Conservation (phyloP, 2,888 invertebrate genomes). For the Lypha dubia region DNA sequence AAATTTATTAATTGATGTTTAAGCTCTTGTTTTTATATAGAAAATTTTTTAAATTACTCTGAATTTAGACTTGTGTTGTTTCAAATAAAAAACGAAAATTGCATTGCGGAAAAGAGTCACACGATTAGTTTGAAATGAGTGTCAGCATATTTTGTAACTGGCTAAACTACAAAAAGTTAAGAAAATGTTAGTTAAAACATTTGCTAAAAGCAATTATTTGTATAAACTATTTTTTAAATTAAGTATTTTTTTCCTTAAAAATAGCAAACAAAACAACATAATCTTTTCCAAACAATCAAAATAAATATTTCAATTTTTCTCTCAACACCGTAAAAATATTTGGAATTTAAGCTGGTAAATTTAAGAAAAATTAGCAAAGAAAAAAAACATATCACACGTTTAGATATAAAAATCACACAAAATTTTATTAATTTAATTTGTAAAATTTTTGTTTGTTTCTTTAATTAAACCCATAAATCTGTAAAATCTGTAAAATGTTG, state of each 20-base stretch:
- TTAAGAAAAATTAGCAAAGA: not conserved
- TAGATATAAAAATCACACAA: not conserved
- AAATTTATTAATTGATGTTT: no score
- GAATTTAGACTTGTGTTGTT: no score
- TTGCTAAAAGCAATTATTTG: not conserved
- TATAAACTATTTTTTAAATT: not conserved
- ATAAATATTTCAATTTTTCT: not conserved
- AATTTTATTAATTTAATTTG: constrained; percentile 42
- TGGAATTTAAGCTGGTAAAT: not conserved
- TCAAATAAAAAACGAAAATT: no score
- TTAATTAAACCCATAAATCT: constrained; percentile 49
- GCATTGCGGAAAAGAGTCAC: no score
- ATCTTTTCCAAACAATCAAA: not conserved
- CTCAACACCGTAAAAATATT: not conserved
- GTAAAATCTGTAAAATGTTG: no score
- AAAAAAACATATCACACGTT: not conserved
- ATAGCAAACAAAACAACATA: not conserved
- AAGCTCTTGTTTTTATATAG: no score
- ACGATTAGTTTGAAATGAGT: no score
- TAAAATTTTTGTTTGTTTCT: constrained; percentile 28
- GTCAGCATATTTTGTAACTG: no score
- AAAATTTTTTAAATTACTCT: no score
- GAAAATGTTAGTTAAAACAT: not conserved
- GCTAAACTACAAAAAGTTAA: no score
- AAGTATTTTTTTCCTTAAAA: not conserved